These are phyloP conservation scores for Lophura nycthemera DNA, from an alignment of 2,113 vertebrate genomes.

Conservation along the genomic window DNA sequence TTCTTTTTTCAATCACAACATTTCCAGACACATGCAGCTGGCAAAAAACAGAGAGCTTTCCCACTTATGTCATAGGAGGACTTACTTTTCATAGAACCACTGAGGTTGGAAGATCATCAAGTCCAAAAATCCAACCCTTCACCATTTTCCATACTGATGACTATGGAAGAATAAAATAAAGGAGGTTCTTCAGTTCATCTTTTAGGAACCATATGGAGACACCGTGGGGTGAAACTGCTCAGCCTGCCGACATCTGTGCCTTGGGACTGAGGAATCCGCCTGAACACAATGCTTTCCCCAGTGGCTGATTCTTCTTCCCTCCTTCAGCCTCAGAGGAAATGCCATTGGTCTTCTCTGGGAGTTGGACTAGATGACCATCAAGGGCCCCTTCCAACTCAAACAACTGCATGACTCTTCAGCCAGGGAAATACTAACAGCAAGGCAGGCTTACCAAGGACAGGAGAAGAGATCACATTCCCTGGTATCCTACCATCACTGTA, in stretches of 20 bases:
- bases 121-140: too few relatives aligned
- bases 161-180: not conserved
- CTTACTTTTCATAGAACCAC: not conserved
- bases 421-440: not conserved
- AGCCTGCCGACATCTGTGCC: not conserved
- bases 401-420: too few relatives aligned
- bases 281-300: not conserved
- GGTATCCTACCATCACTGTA: not conserved
- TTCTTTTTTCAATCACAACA: not conserved
- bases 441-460: not conserved
- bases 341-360: not conserved
- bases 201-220: not conserved
- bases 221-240: accelerated
- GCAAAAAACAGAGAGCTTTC: not conserved
- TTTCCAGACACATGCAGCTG: not conserved
- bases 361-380: too few relatives aligned
- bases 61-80: not conserved
- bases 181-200: not conserved
- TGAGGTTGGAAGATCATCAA: too few relatives aligned
- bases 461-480: not conserved
- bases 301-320: not conserved
- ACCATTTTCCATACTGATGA: too few relatives aligned
- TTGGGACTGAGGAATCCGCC: not conserved
- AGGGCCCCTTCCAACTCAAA: too few relatives aligned
- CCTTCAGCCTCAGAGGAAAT: not conserved